phyloP scores from a whole-genome alignment of 2,113 vertebrate species.

The Odocoileus hemionus region DNA sequence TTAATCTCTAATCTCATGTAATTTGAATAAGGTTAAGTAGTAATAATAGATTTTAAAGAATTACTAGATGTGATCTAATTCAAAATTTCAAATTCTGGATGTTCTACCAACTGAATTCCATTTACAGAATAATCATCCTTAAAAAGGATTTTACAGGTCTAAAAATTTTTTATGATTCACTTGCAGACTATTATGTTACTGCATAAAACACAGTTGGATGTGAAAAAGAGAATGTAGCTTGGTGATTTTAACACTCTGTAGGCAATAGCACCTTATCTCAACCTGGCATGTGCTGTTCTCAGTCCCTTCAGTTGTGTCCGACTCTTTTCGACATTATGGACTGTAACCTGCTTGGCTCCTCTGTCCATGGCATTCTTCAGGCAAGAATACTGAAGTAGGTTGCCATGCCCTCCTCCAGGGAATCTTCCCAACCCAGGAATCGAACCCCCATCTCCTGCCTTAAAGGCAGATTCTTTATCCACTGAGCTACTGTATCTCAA shows the following conservation, averaged over 20 bases:
- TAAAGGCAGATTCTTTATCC: neutral
- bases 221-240: neutral
- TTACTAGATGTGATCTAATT: neutral
- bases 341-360: neutral
- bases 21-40: slow-evolving; percentile 15
- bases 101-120: neutral
- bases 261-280: neutral
- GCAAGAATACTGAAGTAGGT: neutral
- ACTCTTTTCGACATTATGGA: neutral
- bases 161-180: neutral
- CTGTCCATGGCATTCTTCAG: neutral
- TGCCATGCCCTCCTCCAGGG: neutral
- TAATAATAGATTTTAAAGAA: neutral
- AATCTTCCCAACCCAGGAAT: neutral
- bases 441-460: neutral
- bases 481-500: neutral
- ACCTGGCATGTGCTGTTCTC: neutral
- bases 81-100: neutral
- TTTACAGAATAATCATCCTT: neutral
- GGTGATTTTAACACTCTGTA: neutral
- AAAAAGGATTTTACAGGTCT: neutral
- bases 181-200: neutral
- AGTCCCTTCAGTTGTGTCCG: neutral
- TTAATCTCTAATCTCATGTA: neutral
- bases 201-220: neutral